A percentile compares a stretch with the other conserved stretches of the same genome.
phyloP scores from a whole-genome alignment of 2,888 invertebrate genomes.

The Fragum whitleyi region DNA sequence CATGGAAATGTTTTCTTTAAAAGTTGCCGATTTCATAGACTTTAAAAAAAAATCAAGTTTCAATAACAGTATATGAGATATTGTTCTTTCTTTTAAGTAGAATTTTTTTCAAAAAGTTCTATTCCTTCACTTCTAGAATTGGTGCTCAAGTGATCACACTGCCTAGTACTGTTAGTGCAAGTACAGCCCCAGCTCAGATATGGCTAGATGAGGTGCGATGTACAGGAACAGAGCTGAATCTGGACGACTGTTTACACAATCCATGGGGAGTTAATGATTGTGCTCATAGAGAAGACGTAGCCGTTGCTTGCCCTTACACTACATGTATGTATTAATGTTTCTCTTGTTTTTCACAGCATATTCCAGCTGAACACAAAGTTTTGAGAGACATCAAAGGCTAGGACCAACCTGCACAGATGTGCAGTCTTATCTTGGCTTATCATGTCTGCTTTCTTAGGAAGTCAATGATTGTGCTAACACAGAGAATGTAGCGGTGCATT shows the following conservation, averaged over 20 bases:
- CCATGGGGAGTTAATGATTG: slow-evolving; percentile 60
- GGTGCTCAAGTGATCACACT: slow-evolving; percentile 1
- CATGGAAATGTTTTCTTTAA: no score
- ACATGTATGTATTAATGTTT: slow-evolving; percentile 41
- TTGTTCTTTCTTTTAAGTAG: no score
- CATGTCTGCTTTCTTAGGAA: slow-evolving; percentile 4
- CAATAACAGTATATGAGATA: no score
- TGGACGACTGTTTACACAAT: slow-evolving; percentile 47
- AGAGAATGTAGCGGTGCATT: slow-evolving; percentile 19
- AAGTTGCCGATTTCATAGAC: no score
- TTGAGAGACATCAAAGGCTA: no score
- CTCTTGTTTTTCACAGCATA: background rate
- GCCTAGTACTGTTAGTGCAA: background rate
- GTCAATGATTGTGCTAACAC: background rate
- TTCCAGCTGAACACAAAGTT: no score
- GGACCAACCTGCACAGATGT: no score
- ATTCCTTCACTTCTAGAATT: background rate
- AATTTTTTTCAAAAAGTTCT: no score
- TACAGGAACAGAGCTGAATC: slow-evolving; percentile 52
- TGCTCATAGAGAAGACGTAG: slow-evolving; percentile 56
- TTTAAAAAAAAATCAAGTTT: no score
- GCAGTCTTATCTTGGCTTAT: no score
- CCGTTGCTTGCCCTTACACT: slow-evolving; percentile 57
- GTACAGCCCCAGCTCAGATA: slow-evolving; percentile 43
- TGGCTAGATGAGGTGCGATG: slow-evolving; percentile 66